phyloP scores from a whole-genome alignment of 2,888 invertebrate species.

The Conchocele bisecta region DNA sequence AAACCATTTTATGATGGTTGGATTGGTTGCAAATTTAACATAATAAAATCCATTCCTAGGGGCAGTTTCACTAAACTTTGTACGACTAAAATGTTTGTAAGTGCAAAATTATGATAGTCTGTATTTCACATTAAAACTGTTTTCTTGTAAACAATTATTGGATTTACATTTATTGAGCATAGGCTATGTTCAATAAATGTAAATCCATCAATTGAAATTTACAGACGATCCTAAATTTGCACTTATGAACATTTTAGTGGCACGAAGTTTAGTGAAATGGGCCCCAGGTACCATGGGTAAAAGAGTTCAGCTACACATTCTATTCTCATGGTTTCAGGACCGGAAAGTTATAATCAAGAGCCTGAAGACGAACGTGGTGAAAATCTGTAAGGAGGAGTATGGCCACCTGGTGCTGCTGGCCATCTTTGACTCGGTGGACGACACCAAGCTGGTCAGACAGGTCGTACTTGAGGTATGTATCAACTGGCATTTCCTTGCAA shows the following conservation, averaged over 20 bases:
- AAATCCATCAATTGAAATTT: neutral
- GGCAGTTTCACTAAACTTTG: too few species aligned
- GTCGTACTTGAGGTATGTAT: constrained; percentile 84
- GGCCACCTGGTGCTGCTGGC: constrained; percentile 92
- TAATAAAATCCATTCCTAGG: too few species aligned
- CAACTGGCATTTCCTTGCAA: neutral
- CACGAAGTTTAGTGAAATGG: too few species aligned
- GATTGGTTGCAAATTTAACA: too few species aligned
- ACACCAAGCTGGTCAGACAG: constrained; percentile 95
- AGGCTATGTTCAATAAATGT: neutral
- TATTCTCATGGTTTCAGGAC: constrained; percentile 85
- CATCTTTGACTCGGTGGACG: constrained; percentile 93
- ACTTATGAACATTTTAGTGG: neutral
- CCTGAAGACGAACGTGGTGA: constrained; percentile 91
- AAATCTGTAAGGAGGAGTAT: constrained; percentile 92
- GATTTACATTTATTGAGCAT: too few species aligned
- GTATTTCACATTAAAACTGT: too few species aligned
- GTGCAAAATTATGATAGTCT: too few species aligned
- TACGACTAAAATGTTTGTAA: too few species aligned
- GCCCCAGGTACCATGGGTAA: neutral
- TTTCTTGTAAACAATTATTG: too few species aligned
- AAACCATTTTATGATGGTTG: too few species aligned
- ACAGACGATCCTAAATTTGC: neutral
- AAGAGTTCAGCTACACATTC: neutral
- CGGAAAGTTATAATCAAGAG: constrained; percentile 90